Evolutionary conservation across 2,113 vertebrate species (phyloP), one percentile per base, ranked within the genome.

Genomic region (Cariama cristata): DNA sequence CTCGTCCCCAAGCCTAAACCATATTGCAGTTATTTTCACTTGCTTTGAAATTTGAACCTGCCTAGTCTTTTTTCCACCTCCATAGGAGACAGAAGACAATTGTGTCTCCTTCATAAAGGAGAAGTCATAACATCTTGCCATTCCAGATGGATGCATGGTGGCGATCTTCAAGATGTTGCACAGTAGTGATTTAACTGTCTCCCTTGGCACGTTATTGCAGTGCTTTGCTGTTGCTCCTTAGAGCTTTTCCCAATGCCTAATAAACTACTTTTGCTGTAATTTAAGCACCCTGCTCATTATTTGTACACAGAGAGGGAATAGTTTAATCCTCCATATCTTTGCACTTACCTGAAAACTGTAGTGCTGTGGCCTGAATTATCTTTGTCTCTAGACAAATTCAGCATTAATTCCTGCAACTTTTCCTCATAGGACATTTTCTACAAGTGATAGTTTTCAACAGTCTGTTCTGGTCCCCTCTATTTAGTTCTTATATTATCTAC

Each of bases 91-190:
- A 79, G 64, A 50, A 79, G 42, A 38, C 38, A 67, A 85, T 13
- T 66, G 26, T 26, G 0, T 63, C 72, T 60, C 44, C 56, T 56
- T 72, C n/a, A 24, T 22, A 75, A 82, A 68, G 26, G 35, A 73
- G 40, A 88, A 56, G 68, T 73, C 71, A 5, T 66, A 66, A 49
- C 6, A 28, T 14, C 3, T 0, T 13, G 13, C n/a, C 28, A 33
- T 71, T 81, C 44, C 49, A 44, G 56, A 71, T 21, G 9, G 60
- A 52, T 50, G 33, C 56, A 53, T 1, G 1, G 50, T 50, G 13
- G 35, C 1, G 2, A 40, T 47, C 33, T 55, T 74, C 38, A 75
- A 33, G n/a, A 0, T 1, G 5, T 44, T 72, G 35, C 5, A 18
- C 30, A 58, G 38, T 6, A 7, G 4, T 22, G 42, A 75, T 49